These are phyloP conservation scores for Dicrurus megarhynchus DNA, from an alignment of 2,113 vertebrate species.

Conservation along the genomic window DNA sequence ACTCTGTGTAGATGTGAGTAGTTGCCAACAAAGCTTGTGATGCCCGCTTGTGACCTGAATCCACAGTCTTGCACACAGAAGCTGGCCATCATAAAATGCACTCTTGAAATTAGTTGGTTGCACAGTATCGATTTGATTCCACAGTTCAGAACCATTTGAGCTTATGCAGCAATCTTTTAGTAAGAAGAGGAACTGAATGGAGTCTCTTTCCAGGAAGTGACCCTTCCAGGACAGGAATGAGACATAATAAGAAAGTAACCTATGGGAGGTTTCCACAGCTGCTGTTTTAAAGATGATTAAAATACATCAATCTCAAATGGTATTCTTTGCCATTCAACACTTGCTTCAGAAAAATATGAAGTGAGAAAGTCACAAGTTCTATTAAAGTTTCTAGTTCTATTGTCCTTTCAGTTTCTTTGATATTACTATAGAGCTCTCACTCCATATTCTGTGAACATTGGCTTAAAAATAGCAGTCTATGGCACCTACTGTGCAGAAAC, in stretches of 20 bases:
- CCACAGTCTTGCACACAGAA: neutral
- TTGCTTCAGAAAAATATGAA: neutral
- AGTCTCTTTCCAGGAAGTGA: neutral
- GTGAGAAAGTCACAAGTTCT: neutral
- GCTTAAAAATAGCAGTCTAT: neutral
- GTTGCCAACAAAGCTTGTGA: neutral
- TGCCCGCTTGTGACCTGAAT: neutral
- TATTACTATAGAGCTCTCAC: neutral
- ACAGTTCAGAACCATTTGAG: neutral
- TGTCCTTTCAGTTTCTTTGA: neutral
- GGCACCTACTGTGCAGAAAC: neutral
- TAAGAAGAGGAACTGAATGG: neutral
- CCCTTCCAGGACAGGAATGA: neutral
- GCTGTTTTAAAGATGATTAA: conserved; percentile 3
- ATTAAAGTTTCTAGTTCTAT: neutral
- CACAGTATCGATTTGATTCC: neutral
- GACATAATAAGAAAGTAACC: neutral
- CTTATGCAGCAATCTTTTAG: neutral
- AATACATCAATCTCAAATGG: neutral
- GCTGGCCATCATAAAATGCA: neutral
- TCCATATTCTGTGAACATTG: neutral
- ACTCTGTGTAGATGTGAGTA: neutral
- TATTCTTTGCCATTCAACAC: neutral
- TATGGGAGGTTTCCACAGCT: neutral
- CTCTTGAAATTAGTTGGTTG: neutral